Evolutionary conservation across 2,888 invertebrate species (phyloP).

Genomic region (Alviniconcha strummeri): DNA sequence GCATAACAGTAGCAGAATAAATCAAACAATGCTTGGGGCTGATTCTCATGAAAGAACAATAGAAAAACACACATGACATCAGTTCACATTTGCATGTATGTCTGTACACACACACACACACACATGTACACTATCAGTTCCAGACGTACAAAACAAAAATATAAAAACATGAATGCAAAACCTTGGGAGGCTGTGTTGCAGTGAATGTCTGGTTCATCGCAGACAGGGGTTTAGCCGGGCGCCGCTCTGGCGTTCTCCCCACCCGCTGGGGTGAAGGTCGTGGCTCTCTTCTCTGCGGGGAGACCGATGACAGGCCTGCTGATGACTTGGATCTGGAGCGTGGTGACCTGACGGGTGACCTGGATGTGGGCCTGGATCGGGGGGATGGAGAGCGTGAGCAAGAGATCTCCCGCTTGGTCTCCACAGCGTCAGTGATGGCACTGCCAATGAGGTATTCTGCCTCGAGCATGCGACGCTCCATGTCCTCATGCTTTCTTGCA

Average conservation of each 20-base stretch:
- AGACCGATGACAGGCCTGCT: neutral
- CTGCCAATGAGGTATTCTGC: constrained; percentile 61
- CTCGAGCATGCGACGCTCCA: constrained; percentile 55
- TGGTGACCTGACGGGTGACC: constrained; percentile 14
- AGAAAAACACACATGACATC: no score
- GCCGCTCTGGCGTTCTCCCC: neutral
- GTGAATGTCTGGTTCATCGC: constrained; percentile 19
- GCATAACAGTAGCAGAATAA: no score
- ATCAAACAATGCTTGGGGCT: no score
- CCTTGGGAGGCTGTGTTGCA: constrained; percentile 16
- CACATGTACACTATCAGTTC: no score
- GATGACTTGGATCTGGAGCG: neutral
- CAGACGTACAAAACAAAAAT: no score
- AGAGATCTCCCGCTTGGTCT: constrained; percentile 56
- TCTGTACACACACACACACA: no score
- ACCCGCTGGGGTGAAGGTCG: neutral
- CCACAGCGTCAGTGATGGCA: constrained; percentile 51
- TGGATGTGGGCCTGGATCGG: neutral
- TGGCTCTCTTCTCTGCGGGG: neutral
- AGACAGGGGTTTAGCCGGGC: neutral
- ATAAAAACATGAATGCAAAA: neutral
- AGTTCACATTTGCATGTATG: no score
- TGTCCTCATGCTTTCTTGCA: constrained; percentile 44
- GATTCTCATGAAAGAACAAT: no score
- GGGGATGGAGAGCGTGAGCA: constrained; percentile 25